phyloP scores from a whole-genome alignment of 2,113 vertebrate species.

The Oreochromis niloticus region DNA sequence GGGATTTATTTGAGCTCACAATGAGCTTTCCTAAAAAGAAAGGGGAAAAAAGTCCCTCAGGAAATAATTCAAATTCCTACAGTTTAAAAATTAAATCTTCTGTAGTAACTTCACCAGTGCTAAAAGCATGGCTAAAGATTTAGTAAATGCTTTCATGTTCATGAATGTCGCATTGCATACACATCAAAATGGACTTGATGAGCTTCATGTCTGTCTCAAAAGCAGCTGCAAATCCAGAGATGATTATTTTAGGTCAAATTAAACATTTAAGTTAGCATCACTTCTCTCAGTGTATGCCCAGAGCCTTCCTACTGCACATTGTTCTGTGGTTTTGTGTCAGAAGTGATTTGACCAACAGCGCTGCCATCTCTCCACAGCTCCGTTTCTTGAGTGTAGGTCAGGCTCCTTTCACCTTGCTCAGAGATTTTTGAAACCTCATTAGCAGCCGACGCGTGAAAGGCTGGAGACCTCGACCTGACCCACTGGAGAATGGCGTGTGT shows the following conservation, averaged over 20 bases:
- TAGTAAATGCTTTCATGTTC: background rate
- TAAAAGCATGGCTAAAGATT: background rate
- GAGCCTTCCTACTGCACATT: conserved; percentile 18
- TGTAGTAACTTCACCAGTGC: background rate
- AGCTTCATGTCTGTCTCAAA: background rate
- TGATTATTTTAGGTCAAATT: background rate
- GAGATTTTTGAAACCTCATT: conserved; percentile 63
- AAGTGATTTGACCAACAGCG: conserved; percentile 26
- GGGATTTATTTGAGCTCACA: background rate
- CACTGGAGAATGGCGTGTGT: conserved; percentile 47
- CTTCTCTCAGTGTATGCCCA: background rate
- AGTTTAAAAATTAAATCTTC: background rate
- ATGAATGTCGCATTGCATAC: background rate
- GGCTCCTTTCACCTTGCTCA: conserved; percentile 44
- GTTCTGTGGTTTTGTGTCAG: conserved; percentile 45
- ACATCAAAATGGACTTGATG: background rate
- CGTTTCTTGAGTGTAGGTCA: conserved; percentile 26
- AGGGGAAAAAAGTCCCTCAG: accelerated
- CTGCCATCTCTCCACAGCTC: conserved; percentile 10
- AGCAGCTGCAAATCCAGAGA: background rate
- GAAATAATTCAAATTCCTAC: background rate
- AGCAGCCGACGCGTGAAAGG: conserved; percentile 58
- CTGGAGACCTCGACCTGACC: conserved; percentile 60
- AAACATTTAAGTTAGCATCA: background rate
- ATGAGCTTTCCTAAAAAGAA: background rate